phyloP scores from a whole-genome alignment of 1,140 invertebrate species.

The Meloidogyne floridensis region DNA sequence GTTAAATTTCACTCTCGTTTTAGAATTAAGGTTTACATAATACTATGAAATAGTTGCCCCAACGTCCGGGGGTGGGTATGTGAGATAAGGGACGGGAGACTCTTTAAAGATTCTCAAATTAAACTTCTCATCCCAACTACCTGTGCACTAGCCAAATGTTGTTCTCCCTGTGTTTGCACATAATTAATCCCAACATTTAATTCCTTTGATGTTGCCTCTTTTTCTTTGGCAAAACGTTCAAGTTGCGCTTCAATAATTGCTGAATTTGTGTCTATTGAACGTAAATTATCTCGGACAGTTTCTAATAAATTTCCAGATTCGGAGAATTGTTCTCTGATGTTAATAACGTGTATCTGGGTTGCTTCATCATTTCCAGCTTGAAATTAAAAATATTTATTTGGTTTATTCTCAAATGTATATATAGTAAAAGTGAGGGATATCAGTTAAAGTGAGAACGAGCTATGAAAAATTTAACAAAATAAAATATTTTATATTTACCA shows the following conservation, averaged over 20 bases:
- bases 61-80: no score
- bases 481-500: constrained; percentile 36
- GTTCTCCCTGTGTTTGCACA: constrained; percentile 59
- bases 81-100: no score
- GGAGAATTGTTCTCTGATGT: constrained; percentile 47
- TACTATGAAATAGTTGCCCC: no score
- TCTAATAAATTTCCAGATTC: constrained; percentile 45
- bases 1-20: no score
- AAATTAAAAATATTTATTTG: constrained; percentile 30
- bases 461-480: no score
- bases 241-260: constrained; percentile 41
- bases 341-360: constrained; percentile 51
- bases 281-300: constrained; percentile 48
- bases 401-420: no score
- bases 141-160: constrained; percentile 47
- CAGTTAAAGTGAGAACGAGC: no score
- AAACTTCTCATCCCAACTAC: neutral
- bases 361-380: constrained; percentile 51
- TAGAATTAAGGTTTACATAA: no score
- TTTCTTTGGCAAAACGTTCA: constrained; percentile 48
- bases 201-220: constrained; percentile 35
- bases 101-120: neutral
- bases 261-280: constrained; percentile 49
- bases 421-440: no score
- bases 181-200: constrained; percentile 54